A percentile compares a stretch with the other conserved stretches of the same genome.
Conservation (phyloP, 1,140 invertebrate genomes). For the Dreissena rostriformis region DNA sequence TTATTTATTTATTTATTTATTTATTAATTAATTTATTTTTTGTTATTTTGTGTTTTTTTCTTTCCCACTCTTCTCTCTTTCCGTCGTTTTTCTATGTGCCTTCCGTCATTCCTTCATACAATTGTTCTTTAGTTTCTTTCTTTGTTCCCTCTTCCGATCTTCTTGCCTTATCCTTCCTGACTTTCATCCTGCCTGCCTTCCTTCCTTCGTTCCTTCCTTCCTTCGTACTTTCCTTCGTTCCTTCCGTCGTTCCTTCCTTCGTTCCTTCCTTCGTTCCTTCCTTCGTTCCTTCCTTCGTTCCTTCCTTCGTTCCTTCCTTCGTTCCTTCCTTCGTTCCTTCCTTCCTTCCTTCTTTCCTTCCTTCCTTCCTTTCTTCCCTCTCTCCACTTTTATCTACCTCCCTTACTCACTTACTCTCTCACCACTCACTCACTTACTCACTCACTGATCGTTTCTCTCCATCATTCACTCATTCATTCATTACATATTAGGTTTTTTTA, state of each 20-base stretch:
- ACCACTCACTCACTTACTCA: too few relatives aligned
- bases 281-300: neutral
- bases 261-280: slow-evolving; percentile 3
- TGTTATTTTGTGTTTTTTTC: too few relatives aligned
- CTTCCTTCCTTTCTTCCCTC: neutral
- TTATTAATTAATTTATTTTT: too few relatives aligned
- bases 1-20: too few relatives aligned
- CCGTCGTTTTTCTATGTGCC: neutral
- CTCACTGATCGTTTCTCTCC: too few relatives aligned
- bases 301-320: neutral
- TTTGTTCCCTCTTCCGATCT: neutral
- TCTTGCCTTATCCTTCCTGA: neutral
- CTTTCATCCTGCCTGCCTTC: neutral
- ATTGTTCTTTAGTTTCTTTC: neutral
- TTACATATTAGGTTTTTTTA: too few relatives aligned
- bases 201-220: neutral
- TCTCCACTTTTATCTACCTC: too few relatives aligned
- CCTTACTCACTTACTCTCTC: too few relatives aligned
- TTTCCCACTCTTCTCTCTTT: too few relatives aligned
- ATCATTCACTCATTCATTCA: too few relatives aligned
- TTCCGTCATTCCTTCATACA: neutral
- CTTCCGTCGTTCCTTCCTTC: slow-evolving; percentile 1
- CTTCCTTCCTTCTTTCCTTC: neutral
- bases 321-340: neutral
- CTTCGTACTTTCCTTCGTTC: neutral